Conservation (phyloP, 2,113 vertebrate species). For the Empidonax alnorum region DNA sequence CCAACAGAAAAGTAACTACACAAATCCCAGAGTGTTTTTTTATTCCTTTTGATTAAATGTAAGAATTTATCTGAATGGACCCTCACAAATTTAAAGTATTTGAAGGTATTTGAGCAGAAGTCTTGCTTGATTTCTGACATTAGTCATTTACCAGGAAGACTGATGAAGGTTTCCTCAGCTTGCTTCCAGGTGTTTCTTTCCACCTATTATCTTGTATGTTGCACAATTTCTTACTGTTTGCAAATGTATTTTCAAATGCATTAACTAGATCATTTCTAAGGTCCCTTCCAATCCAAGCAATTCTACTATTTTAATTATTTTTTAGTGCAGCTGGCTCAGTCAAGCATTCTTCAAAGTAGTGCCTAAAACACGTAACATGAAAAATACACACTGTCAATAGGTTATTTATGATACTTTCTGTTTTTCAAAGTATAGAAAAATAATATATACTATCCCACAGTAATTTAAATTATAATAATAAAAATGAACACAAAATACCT, state of each 20-base stretch:
- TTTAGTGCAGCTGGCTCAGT: not conserved
- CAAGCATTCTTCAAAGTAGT: not conserved
- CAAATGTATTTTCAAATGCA: not conserved
- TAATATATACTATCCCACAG: not conserved
- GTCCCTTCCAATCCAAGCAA: not conserved
- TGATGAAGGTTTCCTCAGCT: not conserved
- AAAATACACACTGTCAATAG: not conserved
- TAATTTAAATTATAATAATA: not conserved
- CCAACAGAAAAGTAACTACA: not conserved
- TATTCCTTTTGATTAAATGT: not conserved
- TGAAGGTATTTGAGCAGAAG: not conserved
- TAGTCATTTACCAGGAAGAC: not conserved
- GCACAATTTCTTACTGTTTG: not conserved
- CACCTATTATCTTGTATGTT: not conserved
- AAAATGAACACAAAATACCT: not conserved
- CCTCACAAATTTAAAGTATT: not conserved
- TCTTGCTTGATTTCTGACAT: not conserved
- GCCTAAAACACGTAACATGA: not conserved
- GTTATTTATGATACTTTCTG: not conserved
- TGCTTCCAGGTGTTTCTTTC: not conserved
- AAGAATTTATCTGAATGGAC: not conserved
- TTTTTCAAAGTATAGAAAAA: not conserved
- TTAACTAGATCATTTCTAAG: not conserved
- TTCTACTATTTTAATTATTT: not conserved
- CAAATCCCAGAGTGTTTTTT: not conserved